Conservation (phyloP, 2,113 vertebrate species). For the Oenanthe melanoleuca region DNA sequence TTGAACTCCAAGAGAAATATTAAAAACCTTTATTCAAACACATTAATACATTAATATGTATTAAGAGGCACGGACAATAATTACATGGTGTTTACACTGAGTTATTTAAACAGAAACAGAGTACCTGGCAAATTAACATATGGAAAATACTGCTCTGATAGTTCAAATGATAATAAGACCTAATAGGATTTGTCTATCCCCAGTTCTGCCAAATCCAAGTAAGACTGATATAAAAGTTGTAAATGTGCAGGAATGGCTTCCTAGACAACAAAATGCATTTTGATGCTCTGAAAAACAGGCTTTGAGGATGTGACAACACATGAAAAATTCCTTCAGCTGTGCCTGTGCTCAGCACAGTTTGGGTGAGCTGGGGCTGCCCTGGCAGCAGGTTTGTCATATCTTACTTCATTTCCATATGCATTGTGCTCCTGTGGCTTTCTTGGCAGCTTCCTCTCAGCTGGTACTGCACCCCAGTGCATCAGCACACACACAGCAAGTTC, state of each 20-base stretch:
- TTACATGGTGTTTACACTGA: neutral
- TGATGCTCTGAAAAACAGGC: neutral
- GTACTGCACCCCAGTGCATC: neutral
- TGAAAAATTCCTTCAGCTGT: conserved; percentile 15
- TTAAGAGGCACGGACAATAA: neutral
- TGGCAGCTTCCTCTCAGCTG: neutral
- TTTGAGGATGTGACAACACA: neutral
- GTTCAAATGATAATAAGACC: neutral
- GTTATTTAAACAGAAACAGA: conserved; percentile 14
- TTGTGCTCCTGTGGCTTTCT: neutral
- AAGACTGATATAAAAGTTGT: neutral
- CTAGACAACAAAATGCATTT: conserved; percentile 3
- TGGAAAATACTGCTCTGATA: neutral
- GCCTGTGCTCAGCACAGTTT: neutral
- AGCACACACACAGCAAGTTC: rapidly evolving
- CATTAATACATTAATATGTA: neutral
- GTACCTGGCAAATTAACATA: neutral
- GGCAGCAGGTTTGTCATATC: neutral
- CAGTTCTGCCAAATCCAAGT: neutral
- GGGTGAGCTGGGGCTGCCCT: neutral
- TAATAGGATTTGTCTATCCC: neutral
- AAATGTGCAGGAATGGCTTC: conserved; percentile 4
- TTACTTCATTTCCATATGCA: neutral
- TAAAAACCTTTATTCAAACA: neutral
- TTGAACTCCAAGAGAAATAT: neutral